Conservation (phyloP, 2,113 vertebrate species). For the Daubentonia madagascariensis region DNA sequence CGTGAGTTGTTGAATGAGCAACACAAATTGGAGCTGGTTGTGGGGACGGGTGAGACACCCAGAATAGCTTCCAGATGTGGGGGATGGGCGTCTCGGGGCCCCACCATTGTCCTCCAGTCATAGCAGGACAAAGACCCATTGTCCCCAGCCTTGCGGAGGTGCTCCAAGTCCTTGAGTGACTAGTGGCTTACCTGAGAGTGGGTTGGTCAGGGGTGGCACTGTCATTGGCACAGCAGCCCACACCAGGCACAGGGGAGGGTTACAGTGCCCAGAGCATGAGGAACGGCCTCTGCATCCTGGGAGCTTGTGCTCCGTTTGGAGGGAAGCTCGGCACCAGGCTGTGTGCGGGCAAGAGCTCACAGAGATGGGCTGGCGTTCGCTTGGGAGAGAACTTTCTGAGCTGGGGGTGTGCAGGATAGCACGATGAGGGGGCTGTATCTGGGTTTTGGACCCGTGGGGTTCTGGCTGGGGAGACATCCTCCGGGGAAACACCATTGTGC, state of each 20-base stretch:
- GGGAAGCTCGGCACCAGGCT: accelerated
- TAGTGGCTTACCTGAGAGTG: not conserved
- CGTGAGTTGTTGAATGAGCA: too few relatives aligned
- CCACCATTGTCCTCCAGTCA: not conserved
- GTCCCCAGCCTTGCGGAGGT: not conserved
- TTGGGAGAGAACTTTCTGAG: not conserved
- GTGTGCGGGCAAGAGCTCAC: not conserved
- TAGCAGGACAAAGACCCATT: not conserved
- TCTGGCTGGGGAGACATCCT: not conserved
- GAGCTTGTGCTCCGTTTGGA: too few relatives aligned
- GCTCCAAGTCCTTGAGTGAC: not conserved
- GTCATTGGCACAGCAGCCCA: not conserved
- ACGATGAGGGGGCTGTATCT: not conserved
- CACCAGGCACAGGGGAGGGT: not conserved
- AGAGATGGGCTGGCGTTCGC: not conserved
- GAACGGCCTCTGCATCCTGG: accelerated
- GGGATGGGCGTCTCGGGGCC: not conserved
- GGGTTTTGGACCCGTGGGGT: not conserved
- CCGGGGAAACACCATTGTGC: not conserved
- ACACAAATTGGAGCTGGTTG: not conserved
- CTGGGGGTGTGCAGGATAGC: not conserved
- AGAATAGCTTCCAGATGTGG: not conserved
- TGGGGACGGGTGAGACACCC: not conserved
- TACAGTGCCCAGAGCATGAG: accelerated
- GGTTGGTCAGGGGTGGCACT: not conserved